Evolutionary conservation across 1,140 invertebrate genomes (phyloP), one percentile per base, ranked within the genome.

Genomic region (Panulirus ornatus): DNA sequence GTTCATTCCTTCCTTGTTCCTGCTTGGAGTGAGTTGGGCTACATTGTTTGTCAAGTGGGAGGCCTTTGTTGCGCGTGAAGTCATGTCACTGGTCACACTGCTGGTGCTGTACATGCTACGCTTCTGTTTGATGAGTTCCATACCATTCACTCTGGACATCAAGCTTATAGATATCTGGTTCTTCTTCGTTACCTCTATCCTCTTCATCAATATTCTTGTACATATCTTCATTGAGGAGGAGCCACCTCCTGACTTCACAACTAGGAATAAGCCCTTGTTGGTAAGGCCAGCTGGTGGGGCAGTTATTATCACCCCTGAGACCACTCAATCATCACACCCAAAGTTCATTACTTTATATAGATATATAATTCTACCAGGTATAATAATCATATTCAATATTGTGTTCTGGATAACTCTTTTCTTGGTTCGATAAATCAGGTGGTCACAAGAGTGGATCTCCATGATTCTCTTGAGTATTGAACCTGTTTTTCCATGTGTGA

Each of bases 81-180:
- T 84, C 16, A 11, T 84, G 63, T 36, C 82, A 5, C 1, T 84
- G 19, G 38, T 36, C 6, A 71, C 82, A 22, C 83, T 75, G 30
- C 54, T 73, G n/a, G 16, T 85, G 19, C 36, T 85, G 19, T 85
- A 73, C 11, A 34, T 42, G 11, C 70, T 75, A 5, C 40, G 83
- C 11, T 75, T 75, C 19, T 44, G 22, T 8, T 66, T 85, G 42
- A 75, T 75, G n/a, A 22, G 30, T 8, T 51, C 66, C 83, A 75
- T 73, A 16, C 84, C 66, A 11, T 8, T 36, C 2, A 75, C 66
- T 30, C 36, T 71, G 27, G 27, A 30, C 70, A 47, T 85, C 40
- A 85, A 51, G 36, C 42, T 85, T 19, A 47, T 85, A 1, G 70
- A 85, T 36, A 51, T 85, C 3, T 85, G 84, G 70, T 2, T 73